Evolutionary conservation across 2,888 invertebrate species (phyloP), one percentile per base, ranked within the genome.

Genomic region (Melinopterus prodromus): DNA sequence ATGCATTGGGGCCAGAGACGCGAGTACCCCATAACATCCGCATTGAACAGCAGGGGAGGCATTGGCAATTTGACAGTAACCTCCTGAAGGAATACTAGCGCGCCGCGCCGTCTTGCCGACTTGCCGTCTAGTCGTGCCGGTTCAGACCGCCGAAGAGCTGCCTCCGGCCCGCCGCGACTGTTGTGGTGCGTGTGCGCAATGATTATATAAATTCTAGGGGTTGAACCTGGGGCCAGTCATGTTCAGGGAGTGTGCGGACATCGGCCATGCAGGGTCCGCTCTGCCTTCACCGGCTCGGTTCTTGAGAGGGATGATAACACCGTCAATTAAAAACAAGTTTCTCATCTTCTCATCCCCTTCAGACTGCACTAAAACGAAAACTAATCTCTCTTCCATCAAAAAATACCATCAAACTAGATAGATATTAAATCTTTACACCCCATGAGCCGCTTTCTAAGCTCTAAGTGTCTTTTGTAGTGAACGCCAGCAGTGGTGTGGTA

Each of bases 171-270:
- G 70, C 37, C 15, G 75, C 26, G 26, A 26, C 26, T 72, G 78
- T 53, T 70, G 74, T 69, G 82, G 79, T 84, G 84, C 84, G 84
- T 82, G 82, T 84, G 84, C 84, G 84, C 84, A 81, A 78, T 81
- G 79, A 81, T 81, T 69, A 71, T 78, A 81, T 77, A 79, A 79
- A 77, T 81, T 79, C 80, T 81, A 81, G 82, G 84, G 84, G 80
- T 81, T 84, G 81, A 83, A 82, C 81, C 83, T 84, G 80, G 83
- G 82, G 82, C 84, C 85, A 84, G 84, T 84, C 84, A 83, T 83
- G 84, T 80, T 82, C 83, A 78, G 79, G 79, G 80, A 79, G 81
- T 70, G 80, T 70, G 78, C 78, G 83, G 81, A 82, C 82, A 81
- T 80, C 83, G 82, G 79, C 84, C 82, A 83, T 82, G 82, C 81